A percentile compares a stretch with the other conserved stretches of the same genome.
Evolutionary conservation across 2,888 invertebrate species (phyloP).

Genomic region (Drosophila paucipuncta): DNA sequence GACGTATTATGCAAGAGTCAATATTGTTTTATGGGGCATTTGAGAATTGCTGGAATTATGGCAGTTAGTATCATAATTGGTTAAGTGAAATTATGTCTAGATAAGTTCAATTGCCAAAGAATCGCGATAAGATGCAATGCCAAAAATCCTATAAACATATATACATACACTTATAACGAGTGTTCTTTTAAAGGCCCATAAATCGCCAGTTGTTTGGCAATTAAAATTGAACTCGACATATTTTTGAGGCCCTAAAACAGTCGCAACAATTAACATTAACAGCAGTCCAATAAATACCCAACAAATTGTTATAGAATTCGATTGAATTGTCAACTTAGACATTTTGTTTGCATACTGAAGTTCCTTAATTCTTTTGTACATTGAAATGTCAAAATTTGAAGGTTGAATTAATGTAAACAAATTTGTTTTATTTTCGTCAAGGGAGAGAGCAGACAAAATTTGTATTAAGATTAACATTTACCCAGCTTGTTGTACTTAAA

Average conservation of each 20-base stretch:
- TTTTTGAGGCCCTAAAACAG: constrained; percentile 18
- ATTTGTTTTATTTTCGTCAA: constrained; percentile 1
- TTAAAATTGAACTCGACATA: constrained; percentile 24
- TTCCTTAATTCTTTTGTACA: constrained; percentile 7
- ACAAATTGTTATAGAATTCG: constrained; percentile 25
- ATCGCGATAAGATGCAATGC: constrained; percentile 52
- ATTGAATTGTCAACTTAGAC: constrained; percentile 26
- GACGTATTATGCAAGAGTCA: not conserved
- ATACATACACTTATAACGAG: constrained; percentile 22
- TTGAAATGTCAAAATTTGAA: constrained; percentile 36
- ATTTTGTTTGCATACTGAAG: constrained; percentile 10
- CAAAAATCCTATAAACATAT: constrained; percentile 5
- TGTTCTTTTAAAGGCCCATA: constrained; percentile 26
- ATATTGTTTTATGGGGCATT: constrained; percentile 30
- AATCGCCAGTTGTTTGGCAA: constrained; percentile 41
- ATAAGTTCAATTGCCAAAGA: constrained; percentile 60
- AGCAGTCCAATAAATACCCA: constrained; percentile 1
- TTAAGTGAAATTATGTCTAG: constrained; percentile 57
- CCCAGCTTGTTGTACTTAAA: constrained; percentile 21
- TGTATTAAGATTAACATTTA: constrained; percentile 47
- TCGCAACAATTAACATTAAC: constrained; percentile 5
- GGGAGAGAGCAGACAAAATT: not conserved
- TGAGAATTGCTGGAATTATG: constrained; percentile 16
- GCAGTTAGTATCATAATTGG: constrained; percentile 45
- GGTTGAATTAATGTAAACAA: constrained; percentile 56